A percentile compares a stretch with the other conserved stretches of the same genome.
Conservation (phyloP, 1,140 invertebrate species). For the Helicoverpa armigera region DNA sequence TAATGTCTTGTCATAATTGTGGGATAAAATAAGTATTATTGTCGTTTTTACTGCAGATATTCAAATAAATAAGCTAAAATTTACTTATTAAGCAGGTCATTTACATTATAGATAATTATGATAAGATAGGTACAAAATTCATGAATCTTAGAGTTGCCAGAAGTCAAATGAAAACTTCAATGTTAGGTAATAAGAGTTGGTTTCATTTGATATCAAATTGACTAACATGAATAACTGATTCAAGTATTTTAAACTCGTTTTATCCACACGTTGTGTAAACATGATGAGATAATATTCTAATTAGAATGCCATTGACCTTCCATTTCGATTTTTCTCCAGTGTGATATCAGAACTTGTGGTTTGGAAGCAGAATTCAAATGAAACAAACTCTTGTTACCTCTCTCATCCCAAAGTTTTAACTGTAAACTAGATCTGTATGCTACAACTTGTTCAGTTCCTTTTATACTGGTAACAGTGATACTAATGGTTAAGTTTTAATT, state of each 20-base stretch:
- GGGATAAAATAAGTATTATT: slow-evolving; percentile 19
- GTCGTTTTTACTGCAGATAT: background rate
- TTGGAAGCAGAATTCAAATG: background rate
- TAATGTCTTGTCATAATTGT: background rate
- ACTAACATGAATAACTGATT: no score
- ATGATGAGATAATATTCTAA: no score
- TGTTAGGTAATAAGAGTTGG: background rate
- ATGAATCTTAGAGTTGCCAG: slow-evolving; percentile 25
- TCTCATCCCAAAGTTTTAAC: slow-evolving; percentile 30
- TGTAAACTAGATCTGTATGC: slow-evolving; percentile 51
- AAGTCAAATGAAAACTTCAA: slow-evolving; percentile 24
- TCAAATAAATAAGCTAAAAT: slow-evolving; percentile 2
- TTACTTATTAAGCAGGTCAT: slow-evolving; percentile 12
- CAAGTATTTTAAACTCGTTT: no score
- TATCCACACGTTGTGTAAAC: no score
- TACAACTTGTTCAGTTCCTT: slow-evolving; percentile 74
- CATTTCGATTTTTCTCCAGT: no score
- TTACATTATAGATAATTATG: slow-evolving; percentile 19
- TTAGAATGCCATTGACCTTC: no score
- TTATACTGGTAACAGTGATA: slow-evolving; percentile 79
- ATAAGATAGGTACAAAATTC: slow-evolving; percentile 27
- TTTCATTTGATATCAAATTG: background rate
- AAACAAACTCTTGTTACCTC: background rate
- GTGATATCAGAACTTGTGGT: no score
- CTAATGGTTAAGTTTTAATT: slow-evolving; percentile 76